Conservation (phyloP, 2,888 invertebrate genomes). For the Griposia aprilina region DNA sequence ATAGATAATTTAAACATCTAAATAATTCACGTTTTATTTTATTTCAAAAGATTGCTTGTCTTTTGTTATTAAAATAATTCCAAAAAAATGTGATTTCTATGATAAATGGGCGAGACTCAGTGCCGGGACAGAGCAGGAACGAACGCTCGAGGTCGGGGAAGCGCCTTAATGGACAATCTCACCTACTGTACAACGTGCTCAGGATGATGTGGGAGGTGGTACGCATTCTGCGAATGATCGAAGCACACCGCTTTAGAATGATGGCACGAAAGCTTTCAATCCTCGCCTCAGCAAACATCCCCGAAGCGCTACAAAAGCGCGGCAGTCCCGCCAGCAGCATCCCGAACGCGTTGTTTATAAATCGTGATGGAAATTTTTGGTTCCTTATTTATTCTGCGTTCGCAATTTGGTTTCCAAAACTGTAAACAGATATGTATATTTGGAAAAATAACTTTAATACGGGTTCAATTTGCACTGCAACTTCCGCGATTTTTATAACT, state of each 20-base stretch:
- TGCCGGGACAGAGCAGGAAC: too few species aligned
- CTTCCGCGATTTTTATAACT: too few species aligned
- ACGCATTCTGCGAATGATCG: not conserved
- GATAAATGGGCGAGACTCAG: too few species aligned
- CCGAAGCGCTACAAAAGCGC: not conserved
- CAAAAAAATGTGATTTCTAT: too few species aligned
- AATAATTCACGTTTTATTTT: too few species aligned
- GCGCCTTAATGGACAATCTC: not conserved
- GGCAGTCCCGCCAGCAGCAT: not conserved
- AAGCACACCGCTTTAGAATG: not conserved
- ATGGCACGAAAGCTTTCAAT: not conserved
- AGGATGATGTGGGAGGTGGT: not conserved
- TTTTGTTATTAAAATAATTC: too few species aligned
- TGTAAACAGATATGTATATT: not conserved
- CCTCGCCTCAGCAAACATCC: not conserved
- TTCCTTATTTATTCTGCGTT: not conserved
- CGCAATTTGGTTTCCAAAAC: not conserved
- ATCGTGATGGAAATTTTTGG: not conserved
- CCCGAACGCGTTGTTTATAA: not conserved
- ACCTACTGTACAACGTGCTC: not conserved
- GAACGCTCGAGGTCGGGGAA: too few species aligned
- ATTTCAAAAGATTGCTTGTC: too few species aligned
- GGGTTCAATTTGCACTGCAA: too few species aligned
- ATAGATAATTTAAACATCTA: too few species aligned
- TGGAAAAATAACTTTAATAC: too few species aligned